A percentile compares a stretch with the other conserved stretches of the same genome.
phyloP scores from a whole-genome alignment of 2,113 vertebrate species.

The Cairina moschata region DNA sequence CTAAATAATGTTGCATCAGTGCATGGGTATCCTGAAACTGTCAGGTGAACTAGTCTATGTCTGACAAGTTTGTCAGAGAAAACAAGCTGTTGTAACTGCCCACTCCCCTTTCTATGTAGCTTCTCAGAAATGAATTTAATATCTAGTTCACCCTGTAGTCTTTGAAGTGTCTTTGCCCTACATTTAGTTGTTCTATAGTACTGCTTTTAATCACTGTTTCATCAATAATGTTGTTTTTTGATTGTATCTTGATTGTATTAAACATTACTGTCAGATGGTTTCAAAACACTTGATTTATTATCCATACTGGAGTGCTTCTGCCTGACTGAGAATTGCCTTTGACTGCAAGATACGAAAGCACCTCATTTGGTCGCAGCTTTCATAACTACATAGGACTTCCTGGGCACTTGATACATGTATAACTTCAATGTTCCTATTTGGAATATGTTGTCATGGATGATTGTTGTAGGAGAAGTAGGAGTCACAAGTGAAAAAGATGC shows the following conservation, averaged over 20 bases:
- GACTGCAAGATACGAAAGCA: neutral
- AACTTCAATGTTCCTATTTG: neutral
- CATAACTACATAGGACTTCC: neutral
- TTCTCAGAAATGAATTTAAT: neutral
- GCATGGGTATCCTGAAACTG: neutral
- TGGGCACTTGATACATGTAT: neutral
- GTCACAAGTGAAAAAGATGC: neutral
- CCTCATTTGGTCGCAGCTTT: neutral
- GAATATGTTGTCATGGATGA: neutral
- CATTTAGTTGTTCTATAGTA: neutral
- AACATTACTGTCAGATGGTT: neutral
- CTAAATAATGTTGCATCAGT: neutral
- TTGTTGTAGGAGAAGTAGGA: neutral
- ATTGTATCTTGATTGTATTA: neutral
- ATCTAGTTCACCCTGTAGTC: neutral
- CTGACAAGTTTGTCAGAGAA: neutral
- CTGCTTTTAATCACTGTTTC: neutral
- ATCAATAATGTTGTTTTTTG: conserved; percentile 62
- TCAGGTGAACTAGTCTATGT: neutral
- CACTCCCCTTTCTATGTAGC: neutral
- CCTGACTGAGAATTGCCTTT: neutral
- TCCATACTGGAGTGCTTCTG: neutral
- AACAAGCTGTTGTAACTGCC: neutral
- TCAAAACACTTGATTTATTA: neutral
- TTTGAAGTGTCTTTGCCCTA: neutral